Evolutionary conservation across 2,888 invertebrate species (phyloP).

Genomic region (Carterocephalus palaemon): DNA sequence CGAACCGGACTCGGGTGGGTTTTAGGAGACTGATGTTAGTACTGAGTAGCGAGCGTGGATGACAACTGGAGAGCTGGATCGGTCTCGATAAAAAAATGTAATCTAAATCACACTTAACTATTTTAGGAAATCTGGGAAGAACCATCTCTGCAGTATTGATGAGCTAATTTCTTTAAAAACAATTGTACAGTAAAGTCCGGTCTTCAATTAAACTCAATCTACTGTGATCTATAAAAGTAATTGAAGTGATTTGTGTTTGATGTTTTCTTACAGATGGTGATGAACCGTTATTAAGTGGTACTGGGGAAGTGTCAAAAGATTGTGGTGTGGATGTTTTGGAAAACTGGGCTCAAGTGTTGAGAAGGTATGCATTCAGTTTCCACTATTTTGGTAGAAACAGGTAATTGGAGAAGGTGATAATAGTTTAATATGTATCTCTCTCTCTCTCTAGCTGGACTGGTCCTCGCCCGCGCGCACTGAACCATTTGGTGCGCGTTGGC

Average conservation of each 20-base stretch:
- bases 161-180: no score
- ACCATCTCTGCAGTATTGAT: no score
- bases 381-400: no score
- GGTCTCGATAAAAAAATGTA: constrained; percentile 85
- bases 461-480: constrained; percentile 89
- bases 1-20: constrained; percentile 84
- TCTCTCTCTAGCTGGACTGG: constrained; percentile 72
- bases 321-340: constrained; percentile 95
- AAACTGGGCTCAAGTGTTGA: constrained; percentile 94
- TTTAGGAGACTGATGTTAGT: no score
- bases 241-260: no score
- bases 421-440: not conserved
- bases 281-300: constrained; percentile 98
- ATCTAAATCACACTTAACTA: no score
- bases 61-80: constrained; percentile 87
- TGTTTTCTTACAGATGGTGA: constrained; percentile 84
- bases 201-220: no score
- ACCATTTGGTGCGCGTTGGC: constrained; percentile 88
- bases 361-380: constrained; percentile 77
- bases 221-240: no score
- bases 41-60: constrained; percentile 87
- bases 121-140: no score
- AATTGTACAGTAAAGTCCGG: no score
- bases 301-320: constrained; percentile 97
- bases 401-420: not conserved